Evolutionary conservation across 1,140 invertebrate species (phyloP).

Genomic region (Meteorus sp.): DNA sequence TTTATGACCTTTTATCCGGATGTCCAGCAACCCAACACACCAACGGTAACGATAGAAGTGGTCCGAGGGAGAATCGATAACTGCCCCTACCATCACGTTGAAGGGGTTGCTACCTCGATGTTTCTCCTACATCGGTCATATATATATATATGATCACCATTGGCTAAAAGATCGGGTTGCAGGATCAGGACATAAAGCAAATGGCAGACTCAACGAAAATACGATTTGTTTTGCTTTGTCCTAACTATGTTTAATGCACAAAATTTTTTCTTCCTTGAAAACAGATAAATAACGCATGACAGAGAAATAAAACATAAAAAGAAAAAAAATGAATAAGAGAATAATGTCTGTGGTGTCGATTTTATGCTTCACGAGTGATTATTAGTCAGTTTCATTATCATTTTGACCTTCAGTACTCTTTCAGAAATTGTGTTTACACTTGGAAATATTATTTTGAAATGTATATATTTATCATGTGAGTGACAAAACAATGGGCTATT

Average conservation of each 20-base stretch:
- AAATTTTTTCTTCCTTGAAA: too few relatives aligned
- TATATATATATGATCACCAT: slow-evolving; percentile 6
- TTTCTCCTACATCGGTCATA: slow-evolving; percentile 16
- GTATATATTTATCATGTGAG: too few relatives aligned
- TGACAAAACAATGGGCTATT: too few relatives aligned
- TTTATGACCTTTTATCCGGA: slow-evolving; percentile 47
- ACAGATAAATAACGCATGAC: too few relatives aligned
- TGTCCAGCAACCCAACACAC: slow-evolving; percentile 33
- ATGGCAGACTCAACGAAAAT: neutral
- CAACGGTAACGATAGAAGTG: slow-evolving; percentile 8
- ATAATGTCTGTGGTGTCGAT: too few relatives aligned
- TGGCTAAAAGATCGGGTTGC: neutral
- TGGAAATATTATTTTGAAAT: too few relatives aligned
- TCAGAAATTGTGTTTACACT: too few relatives aligned
- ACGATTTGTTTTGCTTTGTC: neutral
- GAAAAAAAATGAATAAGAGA: neutral
- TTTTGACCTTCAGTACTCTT: too few relatives aligned
- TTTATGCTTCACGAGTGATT: too few relatives aligned
- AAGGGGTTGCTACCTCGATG: slow-evolving; percentile 42
- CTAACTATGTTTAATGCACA: neutral
- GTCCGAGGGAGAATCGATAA: slow-evolving; percentile 46
- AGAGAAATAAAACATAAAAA: too few relatives aligned
- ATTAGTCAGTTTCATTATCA: too few relatives aligned
- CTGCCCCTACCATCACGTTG: slow-evolving; percentile 40
- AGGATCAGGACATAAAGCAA: neutral